Evolutionary conservation across 1,140 invertebrate genomes (phyloP).

Genomic region (Brachionus sp.): DNA sequence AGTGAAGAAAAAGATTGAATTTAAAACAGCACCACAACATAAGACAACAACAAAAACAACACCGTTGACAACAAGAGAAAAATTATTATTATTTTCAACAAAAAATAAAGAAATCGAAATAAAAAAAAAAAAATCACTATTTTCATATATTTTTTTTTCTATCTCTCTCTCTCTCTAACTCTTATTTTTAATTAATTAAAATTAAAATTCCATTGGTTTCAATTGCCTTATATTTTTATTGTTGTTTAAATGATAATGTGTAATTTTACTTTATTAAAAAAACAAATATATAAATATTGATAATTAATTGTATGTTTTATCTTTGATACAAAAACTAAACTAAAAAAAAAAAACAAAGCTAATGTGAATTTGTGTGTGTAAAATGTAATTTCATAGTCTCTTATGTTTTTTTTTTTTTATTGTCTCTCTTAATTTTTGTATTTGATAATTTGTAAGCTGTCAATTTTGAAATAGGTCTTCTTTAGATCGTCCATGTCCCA

Average conservation of each 20-base stretch:
- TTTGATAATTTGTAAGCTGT: not conserved
- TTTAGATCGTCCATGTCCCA: not conserved
- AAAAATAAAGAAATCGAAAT: not conserved
- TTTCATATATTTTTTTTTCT: not conserved
- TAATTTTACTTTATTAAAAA: not conserved
- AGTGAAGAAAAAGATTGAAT: constrained; percentile 23
- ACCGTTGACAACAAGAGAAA: not conserved
- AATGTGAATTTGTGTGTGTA: not conserved
- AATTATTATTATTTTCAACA: not conserved
- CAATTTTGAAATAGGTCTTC: not conserved
- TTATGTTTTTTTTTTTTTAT: not conserved
- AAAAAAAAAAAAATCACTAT: not conserved
- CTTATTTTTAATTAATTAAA: not conserved
- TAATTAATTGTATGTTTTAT: constrained; percentile 2
- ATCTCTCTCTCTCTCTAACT: too few species aligned
- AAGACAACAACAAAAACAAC: too few species aligned
- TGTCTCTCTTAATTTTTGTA: not conserved
- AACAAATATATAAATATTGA: too few species aligned
- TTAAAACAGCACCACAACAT: too few species aligned
- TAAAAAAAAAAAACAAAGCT: too few species aligned
- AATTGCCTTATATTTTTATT: not conserved
- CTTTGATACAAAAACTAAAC: not conserved
- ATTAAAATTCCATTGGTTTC: not conserved
- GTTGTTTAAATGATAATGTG: not conserved
- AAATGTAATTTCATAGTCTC: not conserved